Evolutionary conservation across 2,888 invertebrate genomes (phyloP), one percentile per base, ranked within the genome.

Genomic region (Napeogenes inachia): DNA sequence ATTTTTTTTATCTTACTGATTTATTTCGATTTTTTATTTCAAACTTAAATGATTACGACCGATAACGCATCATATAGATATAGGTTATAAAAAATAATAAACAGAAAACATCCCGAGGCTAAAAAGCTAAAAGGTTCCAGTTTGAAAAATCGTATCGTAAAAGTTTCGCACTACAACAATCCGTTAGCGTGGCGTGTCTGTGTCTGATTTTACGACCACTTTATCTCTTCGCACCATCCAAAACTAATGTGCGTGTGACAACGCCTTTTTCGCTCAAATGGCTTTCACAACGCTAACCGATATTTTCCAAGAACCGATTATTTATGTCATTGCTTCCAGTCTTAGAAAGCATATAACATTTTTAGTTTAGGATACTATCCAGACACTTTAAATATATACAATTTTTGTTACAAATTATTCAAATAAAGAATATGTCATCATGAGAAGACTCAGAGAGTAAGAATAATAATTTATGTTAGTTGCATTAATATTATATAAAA

Each of bases 201-300:
- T 73, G 74, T 71, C 71, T 75, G 79, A 80, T 79, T 78, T 80
- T 75, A 77, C 75, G 75, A 73, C 71, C 79, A 76, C 80, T 82
- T 76, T 76, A 77, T 75, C 73, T 74, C 68, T 68, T 57, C 70
- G 55, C 68, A 68, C 59, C 69, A 54, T 62, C 65, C 71, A 67
- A 73, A 73, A 77, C 70, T 77, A 74, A 77, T 80, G 74, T 68
- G 58, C 61, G 64, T 64, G 69, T 63, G 68, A 68, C 68, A 72
- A 73, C 75, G 75, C 74, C 73, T 71, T 73, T 75, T 60, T 65
- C 64, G 54, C 60, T 64, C 56, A 61, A 66, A 66, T 66, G 45
- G 56, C 55, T 45, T 58, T 45, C 30, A 45, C 50, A 54, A 21
- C 59, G 58, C 60, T 57, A 59, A 62, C 54, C 35, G 58, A 66